Evolutionary conservation across 92 coral and sea anemone species (phyloP), one percentile per base, ranked within the genome.

Genomic region (Porites cylindrica): DNA sequence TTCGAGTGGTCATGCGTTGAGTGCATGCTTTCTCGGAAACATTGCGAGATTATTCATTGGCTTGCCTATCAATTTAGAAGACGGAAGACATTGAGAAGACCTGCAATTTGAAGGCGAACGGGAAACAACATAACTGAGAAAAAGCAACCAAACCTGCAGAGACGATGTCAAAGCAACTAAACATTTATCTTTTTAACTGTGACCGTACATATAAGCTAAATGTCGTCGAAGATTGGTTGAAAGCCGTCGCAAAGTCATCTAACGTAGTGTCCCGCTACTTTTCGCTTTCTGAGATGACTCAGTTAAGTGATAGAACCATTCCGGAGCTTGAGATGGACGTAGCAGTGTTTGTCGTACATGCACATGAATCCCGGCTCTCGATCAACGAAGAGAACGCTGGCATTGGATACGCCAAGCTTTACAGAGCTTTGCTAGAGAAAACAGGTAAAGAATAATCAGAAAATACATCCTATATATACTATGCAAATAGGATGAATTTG

Each of bases 101-200:
- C 14, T 0, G 18, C 7, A 7, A 1, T 38, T 13, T 1, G 1
- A 54, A 2, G 4, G 17, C 7, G 21, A 51, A 9, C 0, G 52
- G 18, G 43, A 68, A 81, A 24, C 20, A 1, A 1, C 18, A 0
- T 0, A 17, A 16, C 2, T 1, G 58, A 7, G n/a, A 24, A 58
- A 52, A 17, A 62, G 18, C 3, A 73, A 43, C 51, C 10, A 17
- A 8, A 14, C 7, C 0, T 43, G 51, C 21, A 13, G 81, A 63
- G 50, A 61, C 16, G 53, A 83, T 74, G 88, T 51, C 85, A 16
- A 66, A 68, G 70, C 70, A 21, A 4, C 56, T 12, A 59, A 76
- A 53, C 3, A 67, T 94, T 51, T 93, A 91, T 76, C 83, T 94
- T 13, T 94, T 94, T 83, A 94, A 94, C 80, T 94, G 98, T 69